A percentile compares a stretch with the other conserved stretches of the same genome.
Evolutionary conservation across 2,888 invertebrate genomes (phyloP).

Genomic region (Heliothis peltigera): DNA sequence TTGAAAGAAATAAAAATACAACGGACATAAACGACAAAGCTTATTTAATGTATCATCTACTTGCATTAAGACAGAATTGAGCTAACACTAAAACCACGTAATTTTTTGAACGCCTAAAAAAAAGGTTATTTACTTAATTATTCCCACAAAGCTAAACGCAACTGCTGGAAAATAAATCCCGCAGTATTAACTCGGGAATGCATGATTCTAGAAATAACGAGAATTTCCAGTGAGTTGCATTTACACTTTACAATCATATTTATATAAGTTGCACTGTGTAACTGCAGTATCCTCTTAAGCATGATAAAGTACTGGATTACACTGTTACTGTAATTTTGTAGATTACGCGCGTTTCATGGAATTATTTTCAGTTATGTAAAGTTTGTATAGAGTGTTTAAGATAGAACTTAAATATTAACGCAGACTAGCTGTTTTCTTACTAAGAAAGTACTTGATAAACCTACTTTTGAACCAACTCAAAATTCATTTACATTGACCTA

Average conservation of each 20-base stretch:
- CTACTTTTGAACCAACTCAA: too few species aligned
- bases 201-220: slow-evolving; percentile 16
- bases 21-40: too few species aligned
- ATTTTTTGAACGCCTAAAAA: too few species aligned
- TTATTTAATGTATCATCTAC: too few species aligned
- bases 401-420: not conserved
- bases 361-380: slow-evolving; percentile 46
- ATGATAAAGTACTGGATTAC: slow-evolving; percentile 46
- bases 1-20: too few species aligned
- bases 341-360: slow-evolving; percentile 37
- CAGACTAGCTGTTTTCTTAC: too few species aligned
- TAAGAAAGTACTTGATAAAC: too few species aligned
- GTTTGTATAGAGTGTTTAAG: slow-evolving; percentile 9
- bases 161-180: slow-evolving; percentile 16
- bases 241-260: slow-evolving; percentile 37
- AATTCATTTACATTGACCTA: too few species aligned
- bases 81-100: too few species aligned
- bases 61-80: too few species aligned
- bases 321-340: slow-evolving; percentile 50
- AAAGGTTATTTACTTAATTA: not conserved
- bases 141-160: not conserved
- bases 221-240: slow-evolving; percentile 21
- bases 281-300: slow-evolving; percentile 45
- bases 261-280: slow-evolving; percentile 19
- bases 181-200: slow-evolving; percentile 12